Conservation (phyloP, 1,140 invertebrate genomes). For the Drosophila punjabiensis region DNA sequence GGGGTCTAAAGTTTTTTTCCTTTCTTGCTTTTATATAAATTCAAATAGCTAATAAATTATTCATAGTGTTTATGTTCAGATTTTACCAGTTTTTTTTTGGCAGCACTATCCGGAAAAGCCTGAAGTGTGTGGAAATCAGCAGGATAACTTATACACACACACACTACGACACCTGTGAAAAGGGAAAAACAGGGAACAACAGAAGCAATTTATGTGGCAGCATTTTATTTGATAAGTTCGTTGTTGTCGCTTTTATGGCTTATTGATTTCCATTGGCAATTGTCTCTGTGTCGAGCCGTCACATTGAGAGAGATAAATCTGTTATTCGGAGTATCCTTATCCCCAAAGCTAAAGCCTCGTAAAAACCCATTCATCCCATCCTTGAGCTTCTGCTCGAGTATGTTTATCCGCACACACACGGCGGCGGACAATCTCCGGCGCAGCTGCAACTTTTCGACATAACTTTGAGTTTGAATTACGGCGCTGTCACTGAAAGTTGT, state of each 20-base stretch:
- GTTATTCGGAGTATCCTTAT: constrained; percentile 4
- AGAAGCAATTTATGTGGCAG: constrained; percentile 44
- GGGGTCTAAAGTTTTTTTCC: too few species aligned
- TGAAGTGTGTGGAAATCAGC: neutral
- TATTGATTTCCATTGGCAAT: constrained; percentile 72
- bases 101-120: constrained; percentile 3
- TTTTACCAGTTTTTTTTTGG: neutral
- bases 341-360: constrained; percentile 7
- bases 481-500: constrained; percentile 46
- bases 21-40: neutral
- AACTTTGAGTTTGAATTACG: constrained; percentile 56
- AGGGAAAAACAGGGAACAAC: constrained; percentile 3
- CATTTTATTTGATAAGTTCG: constrained; percentile 75
- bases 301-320: constrained; percentile 67
- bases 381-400: constrained; percentile 4
- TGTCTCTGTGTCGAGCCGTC: constrained; percentile 50
- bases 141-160: constrained; percentile 26
- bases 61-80: neutral
- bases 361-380: constrained; percentile 27
- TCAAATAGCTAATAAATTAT: neutral
- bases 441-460: constrained; percentile 49
- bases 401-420: constrained; percentile 32
- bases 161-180: constrained; percentile 8
- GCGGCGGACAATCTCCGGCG: constrained; percentile 15
- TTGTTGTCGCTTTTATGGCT: constrained; percentile 65